Evolutionary conservation across 2,888 invertebrate genomes (phyloP).

Genomic region (Quadriops clusia): DNA sequence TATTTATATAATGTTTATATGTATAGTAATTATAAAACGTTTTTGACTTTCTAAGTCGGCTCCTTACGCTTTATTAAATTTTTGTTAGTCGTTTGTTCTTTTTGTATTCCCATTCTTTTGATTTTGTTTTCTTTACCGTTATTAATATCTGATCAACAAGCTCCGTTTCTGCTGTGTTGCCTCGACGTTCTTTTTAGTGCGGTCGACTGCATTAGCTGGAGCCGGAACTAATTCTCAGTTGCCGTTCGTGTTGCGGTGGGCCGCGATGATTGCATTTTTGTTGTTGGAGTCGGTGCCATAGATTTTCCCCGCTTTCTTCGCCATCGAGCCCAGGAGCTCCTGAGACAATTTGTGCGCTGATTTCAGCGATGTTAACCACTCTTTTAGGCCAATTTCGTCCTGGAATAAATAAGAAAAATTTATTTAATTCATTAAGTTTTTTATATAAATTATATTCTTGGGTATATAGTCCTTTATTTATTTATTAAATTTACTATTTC

Average conservation of each 20-base stretch:
- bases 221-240: constrained; percentile 30
- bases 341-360: constrained; percentile 92
- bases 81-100: not conserved
- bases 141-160: not conserved
- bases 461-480: too few species aligned
- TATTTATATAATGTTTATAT: too few species aligned
- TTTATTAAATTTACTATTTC: too few species aligned
- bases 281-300: constrained; percentile 72
- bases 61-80: too few species aligned
- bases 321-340: constrained; percentile 94
- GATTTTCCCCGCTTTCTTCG: constrained; percentile 96
- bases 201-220: constrained; percentile 1
- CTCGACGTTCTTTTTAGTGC: constrained; percentile 4
- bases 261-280: constrained; percentile 37
- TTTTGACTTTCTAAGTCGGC: too few species aligned
- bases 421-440: constrained; percentile 4
- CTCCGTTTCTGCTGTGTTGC: too few species aligned
- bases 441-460: too few species aligned
- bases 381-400: constrained; percentile 97
- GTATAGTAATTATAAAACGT: too few species aligned
- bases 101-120: not conserved
- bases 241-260: constrained; percentile 45
- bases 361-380: constrained; percentile 93
- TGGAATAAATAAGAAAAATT: constrained; percentile 33
- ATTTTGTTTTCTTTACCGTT: not conserved